Evolutionary conservation across 2,888 invertebrate genomes (phyloP).

Genomic region (Leptogaster cylindrica): DNA sequence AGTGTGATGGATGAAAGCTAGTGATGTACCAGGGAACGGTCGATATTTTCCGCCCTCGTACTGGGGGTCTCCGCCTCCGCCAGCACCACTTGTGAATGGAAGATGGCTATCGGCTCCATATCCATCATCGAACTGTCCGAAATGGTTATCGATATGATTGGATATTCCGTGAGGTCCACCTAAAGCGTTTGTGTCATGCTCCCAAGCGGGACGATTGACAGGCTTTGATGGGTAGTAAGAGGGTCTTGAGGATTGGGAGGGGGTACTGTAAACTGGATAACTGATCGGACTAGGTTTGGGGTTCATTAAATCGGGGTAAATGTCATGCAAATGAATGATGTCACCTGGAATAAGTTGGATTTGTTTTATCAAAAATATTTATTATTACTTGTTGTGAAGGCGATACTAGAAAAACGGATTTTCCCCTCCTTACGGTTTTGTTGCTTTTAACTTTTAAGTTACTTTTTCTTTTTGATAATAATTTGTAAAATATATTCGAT

Average conservation of each 20-base stretch:
- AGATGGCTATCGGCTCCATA: constrained; percentile 44
- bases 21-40: constrained; percentile 59
- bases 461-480: no score
- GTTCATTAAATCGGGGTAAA: constrained; percentile 56
- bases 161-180: constrained; percentile 55
- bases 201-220: constrained; percentile 52
- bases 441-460: no score
- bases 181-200: constrained; percentile 57
- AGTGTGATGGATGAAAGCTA: constrained; percentile 10
- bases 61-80: constrained; percentile 24
- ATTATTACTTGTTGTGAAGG: not conserved
- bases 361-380: not conserved
- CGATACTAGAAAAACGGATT: no score
- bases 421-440: no score
- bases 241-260: constrained; percentile 49
- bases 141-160: constrained; percentile 59
- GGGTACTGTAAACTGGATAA: constrained; percentile 43
- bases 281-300: constrained; percentile 1
- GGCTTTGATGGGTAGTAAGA: constrained; percentile 19
- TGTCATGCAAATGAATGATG: constrained; percentile 63
- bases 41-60: constrained; percentile 53
- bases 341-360: constrained; percentile 58
- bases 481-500: no score
- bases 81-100: not conserved
- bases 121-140: constrained; percentile 51